Evolutionary conservation across 2,888 invertebrate species (phyloP).

Genomic region (Microdon myrmicae): DNA sequence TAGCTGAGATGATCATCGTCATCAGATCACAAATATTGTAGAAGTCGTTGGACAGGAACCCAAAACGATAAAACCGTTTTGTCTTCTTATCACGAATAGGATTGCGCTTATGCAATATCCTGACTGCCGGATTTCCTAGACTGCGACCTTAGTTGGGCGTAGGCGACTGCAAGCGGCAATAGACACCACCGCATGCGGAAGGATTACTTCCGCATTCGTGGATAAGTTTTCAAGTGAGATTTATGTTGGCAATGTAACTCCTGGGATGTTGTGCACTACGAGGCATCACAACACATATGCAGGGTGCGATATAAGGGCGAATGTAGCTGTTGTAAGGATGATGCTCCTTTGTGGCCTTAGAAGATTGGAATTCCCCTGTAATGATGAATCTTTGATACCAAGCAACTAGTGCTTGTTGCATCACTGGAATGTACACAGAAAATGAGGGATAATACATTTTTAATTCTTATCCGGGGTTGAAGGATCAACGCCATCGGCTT

Average conservation of each 20-base stretch:
- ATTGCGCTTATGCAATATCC: no score
- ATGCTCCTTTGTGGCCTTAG: conserved; percentile 20
- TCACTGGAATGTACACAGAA: conserved; percentile 17
- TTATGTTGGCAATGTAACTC: conserved; percentile 31
- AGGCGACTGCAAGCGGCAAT: conserved; percentile 8
- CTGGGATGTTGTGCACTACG: conserved; percentile 4
- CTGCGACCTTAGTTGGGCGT: no score
- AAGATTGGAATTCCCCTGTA: conserved; percentile 22
- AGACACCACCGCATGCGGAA: conserved; percentile 11
- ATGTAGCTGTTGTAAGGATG: no score
- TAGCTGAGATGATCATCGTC: no score
- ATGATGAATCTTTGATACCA: conserved; percentile 11
- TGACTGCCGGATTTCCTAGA: no score
- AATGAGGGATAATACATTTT: conserved; percentile 41
- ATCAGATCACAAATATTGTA: no score
- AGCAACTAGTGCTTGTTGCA: conserved; percentile 26
- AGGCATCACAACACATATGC: no score
- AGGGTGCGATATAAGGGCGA: no score
- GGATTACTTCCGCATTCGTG: conserved; percentile 46
- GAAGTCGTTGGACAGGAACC: no score
- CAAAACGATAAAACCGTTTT: no score
- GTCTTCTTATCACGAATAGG: no score
- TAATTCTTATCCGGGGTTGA: conserved; percentile 30
- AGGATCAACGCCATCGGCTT: conserved; percentile 19
- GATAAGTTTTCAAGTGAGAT: conserved; percentile 28